A percentile compares a stretch with the other conserved stretches of the same genome.
Evolutionary conservation across 2,797 vertebrate species (phyloP).

Genomic region (Platalea minor): DNA sequence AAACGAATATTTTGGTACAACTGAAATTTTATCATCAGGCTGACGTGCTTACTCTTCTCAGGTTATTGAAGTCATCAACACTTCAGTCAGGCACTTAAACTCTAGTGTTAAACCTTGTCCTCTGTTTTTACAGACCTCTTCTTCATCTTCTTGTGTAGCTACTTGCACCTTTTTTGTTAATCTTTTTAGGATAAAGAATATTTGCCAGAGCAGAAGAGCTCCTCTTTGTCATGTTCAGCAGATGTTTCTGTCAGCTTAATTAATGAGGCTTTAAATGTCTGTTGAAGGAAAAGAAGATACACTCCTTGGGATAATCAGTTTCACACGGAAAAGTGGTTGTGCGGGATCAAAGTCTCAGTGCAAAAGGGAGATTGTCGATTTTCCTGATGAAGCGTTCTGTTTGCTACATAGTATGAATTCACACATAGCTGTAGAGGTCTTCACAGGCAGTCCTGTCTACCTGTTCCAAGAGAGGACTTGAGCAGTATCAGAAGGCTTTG

Average conservation of each 20-base stretch:
- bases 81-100: not conserved
- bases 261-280: not conserved
- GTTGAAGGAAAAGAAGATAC: not conserved
- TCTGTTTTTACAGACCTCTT: not conserved
- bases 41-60: not conserved
- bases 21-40: not conserved
- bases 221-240: not conserved
- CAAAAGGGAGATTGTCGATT: not conserved
- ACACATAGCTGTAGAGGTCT: not conserved
- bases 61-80: not conserved
- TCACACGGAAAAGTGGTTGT: not conserved
- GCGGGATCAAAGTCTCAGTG: not conserved
- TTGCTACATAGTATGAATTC: not conserved
- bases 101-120: not conserved
- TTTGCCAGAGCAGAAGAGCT: not conserved
- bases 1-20: not conserved
- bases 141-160: not conserved
- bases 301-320: not conserved
- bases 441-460: not conserved
- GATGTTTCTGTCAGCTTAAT: not conserved
- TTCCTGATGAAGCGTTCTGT: not conserved
- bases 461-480: not conserved
- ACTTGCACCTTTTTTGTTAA: not conserved
- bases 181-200: not conserved
- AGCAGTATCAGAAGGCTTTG: not conserved